Conservation (phyloP, 2,888 invertebrate species). For the Furcula furcula region DNA sequence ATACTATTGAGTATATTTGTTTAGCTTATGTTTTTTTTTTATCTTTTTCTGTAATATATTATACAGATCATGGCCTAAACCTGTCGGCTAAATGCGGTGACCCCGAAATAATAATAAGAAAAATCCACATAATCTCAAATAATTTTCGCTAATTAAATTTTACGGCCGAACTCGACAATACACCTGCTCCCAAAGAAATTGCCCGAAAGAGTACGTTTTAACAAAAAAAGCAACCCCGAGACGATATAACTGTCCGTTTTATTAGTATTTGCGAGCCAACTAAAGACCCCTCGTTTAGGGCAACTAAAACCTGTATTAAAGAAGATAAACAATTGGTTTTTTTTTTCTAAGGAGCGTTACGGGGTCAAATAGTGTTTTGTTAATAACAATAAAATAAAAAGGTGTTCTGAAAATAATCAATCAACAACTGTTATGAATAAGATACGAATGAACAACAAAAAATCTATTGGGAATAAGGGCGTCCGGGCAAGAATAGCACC, state of each 20-base stretch:
- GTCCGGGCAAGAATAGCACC: no score
- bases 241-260: constrained; percentile 33
- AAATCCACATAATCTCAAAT: constrained; percentile 62
- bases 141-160: constrained; percentile 70
- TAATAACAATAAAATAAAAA: constrained; percentile 3
- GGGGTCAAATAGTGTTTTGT: no score
- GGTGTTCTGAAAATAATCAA: no score
- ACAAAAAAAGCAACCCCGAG: constrained; percentile 29
- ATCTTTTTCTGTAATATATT: no score
- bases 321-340: constrained; percentile 21
- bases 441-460: no score
- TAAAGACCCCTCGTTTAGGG: constrained; percentile 7
- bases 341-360: constrained; percentile 13
- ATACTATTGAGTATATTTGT: no score
- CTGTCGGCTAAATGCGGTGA: no score
- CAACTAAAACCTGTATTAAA: constrained; percentile 20
- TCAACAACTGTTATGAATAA: no score
- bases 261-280: constrained; percentile 33
- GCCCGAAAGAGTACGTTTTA: constrained; percentile 32
- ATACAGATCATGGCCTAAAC: no score
- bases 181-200: constrained; percentile 55
- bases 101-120: constrained; percentile 54
- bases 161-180: constrained; percentile 37
- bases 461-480: no score
- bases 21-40: no score